Conservation (phyloP, 2,888 invertebrate genomes). For the Elmis aenea region DNA sequence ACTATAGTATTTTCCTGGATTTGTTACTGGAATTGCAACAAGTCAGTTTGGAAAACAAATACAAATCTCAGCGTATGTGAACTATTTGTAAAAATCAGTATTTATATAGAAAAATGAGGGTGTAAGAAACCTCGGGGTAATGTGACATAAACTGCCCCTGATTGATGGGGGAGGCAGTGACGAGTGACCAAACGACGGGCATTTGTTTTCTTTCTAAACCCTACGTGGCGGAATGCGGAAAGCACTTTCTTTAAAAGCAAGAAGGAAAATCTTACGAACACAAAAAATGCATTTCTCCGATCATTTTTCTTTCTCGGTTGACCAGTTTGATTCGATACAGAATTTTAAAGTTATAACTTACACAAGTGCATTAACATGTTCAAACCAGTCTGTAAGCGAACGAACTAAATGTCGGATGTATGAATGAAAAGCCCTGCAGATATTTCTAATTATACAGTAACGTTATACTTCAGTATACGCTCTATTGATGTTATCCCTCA, state of each 20-base stretch:
- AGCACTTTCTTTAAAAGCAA: conserved; percentile 18
- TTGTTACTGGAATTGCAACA: too few relatives aligned
- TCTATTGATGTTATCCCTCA: conserved; percentile 13
- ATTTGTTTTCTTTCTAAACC: conserved; percentile 42
- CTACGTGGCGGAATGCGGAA: conserved; percentile 22
- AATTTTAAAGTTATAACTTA: too few relatives aligned
- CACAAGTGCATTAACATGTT: too few relatives aligned
- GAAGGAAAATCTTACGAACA: conserved; percentile 29
- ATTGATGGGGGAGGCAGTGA: conserved; percentile 35
- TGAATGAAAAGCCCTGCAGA: conserved; percentile 13
- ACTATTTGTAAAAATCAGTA: too few relatives aligned
- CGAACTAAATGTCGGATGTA: conserved; percentile 5
- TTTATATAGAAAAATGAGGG: neutral
- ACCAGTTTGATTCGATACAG: too few relatives aligned
- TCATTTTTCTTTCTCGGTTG: conserved; percentile 25
- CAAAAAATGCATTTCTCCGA: conserved; percentile 40
- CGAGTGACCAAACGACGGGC: conserved; percentile 38
- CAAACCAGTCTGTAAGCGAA: too few relatives aligned
- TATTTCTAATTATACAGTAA: conserved; percentile 19
- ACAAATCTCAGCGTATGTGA: too few relatives aligned
- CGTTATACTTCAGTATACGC: conserved; percentile 17
- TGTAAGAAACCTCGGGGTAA: neutral
- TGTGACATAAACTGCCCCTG: conserved; percentile 20
- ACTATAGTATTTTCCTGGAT: too few relatives aligned
- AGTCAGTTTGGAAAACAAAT: too few relatives aligned